A percentile compares a stretch with the other conserved stretches of the same genome.
phyloP scores from a whole-genome alignment of 37 sponge, comb jelly and placozoan species.

The Halisarca cf. caerulea region DNA sequence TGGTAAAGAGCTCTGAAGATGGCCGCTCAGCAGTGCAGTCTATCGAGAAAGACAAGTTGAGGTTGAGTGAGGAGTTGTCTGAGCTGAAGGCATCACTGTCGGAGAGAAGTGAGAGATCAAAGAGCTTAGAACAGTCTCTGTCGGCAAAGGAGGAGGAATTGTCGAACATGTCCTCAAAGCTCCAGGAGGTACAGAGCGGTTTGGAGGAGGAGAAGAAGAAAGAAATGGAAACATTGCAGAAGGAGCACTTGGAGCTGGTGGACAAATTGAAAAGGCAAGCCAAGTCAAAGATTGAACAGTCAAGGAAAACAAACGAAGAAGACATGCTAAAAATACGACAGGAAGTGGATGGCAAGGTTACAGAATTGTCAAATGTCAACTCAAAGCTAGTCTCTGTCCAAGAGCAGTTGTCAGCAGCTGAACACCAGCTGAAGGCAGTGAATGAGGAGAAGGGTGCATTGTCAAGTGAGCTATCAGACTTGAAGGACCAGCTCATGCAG shows the following conservation, averaged over 20 bases:
- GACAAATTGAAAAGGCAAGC: constrained; percentile 34
- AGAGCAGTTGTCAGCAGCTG: not conserved
- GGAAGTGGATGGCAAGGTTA: too few relatives aligned
- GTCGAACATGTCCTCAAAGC: not conserved
- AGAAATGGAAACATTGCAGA: constrained; percentile 54
- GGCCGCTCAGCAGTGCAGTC: not conserved
- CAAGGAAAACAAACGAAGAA: constrained; percentile 19
- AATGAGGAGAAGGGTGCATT: not conserved
- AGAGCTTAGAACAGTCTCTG: not conserved
- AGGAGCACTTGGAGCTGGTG: not conserved
- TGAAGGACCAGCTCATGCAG: not conserved
- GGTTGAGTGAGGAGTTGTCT: constrained; percentile 5
- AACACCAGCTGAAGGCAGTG: not conserved
- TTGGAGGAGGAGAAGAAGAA: constrained; percentile 73
- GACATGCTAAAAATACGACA: too few relatives aligned
- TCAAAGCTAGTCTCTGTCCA: not conserved
- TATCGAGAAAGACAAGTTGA: not conserved
- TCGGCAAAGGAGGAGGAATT: not conserved
- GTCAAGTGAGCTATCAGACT: not conserved
- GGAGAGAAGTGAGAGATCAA: not conserved
- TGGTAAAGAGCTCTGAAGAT: not conserved
- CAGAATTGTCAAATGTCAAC: not conserved
- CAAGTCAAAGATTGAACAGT: not conserved
- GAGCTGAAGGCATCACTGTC: not conserved
- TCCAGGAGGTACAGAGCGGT: constrained; percentile 18